Evolutionary conservation across 2,888 invertebrate species (phyloP), one percentile per base, ranked within the genome.

Genomic region (Acrocyrtus sp.): DNA sequence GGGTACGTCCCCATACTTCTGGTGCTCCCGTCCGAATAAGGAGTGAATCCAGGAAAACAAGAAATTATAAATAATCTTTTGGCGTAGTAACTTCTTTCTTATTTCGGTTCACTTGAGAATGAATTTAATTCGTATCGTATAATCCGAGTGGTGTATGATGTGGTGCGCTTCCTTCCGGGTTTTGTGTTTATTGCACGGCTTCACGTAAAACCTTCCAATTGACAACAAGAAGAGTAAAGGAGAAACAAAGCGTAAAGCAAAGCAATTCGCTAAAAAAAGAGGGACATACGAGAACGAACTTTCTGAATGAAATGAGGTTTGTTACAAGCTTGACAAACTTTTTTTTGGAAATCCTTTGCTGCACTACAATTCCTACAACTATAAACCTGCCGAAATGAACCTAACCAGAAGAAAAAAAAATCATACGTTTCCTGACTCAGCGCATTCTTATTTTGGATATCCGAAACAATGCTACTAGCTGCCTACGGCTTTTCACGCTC

Each of bases 11-110:
- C 6, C 34, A 34, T 34, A 34, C 12, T 34, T 34, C 12, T 5
- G 5, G 34, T 34, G 12, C 12, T 34, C 34, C 34, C 5, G 34
- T 34, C 34, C 12, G n/a, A n/a, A n/a, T n/a, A n/a, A 5, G 34
- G 34, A 12, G 5, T 5, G 34, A 34, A 34, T 34, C 34, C 12
- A 34, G 34, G n/a, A n/a, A n/a, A n/a, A n/a, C n/a, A 34, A 34
- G 34, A 34, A 68, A 61, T 60, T 68, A 68, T 60, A 68, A 60
- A 68, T 68, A 68, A 68, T 68, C 68, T 58, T 60, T 66, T 56
- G 66, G 57, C 41, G 56, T 66, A 48, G 50, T 22, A 60, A 34
- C 60, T 61, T 60, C 45, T 41, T 57, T 60, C 58, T 67, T 58
- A 51, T 67, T 67, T 67, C 57, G 47, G 27, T 41, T 50, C 26